Evolutionary conservation across 2,888 invertebrate species (phyloP), one percentile per base, ranked within the genome.

Genomic region (Nemotelus pantherinus): DNA sequence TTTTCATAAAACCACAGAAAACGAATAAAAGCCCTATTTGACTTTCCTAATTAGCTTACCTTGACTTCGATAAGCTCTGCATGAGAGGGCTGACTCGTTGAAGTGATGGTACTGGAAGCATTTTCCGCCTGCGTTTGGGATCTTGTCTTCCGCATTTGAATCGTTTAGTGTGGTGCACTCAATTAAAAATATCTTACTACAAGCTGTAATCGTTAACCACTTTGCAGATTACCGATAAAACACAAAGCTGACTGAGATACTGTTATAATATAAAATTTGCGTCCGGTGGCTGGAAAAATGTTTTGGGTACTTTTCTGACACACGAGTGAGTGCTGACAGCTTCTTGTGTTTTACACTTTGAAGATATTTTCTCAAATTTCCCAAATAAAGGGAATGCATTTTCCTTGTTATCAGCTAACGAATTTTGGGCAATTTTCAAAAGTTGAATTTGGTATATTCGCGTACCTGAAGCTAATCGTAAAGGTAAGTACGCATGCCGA

Each of bases 121-220:
- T 68, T 68, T 50, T 68, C 68, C 7, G 68, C 68, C 39, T 68
- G 68, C 3, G 68, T 68, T 68, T 68, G 68, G 5, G 68, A 68
- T 53, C 68, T 47, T 7, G 68, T 68, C 39, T 68, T 68, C 25
- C 68, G 48, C 68, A 68, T 68, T 47, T 39, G 39, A 7, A 41
- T 6, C 7, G 10, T 6, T 53, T 6, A 6, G 6, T 10, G 7
- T 53, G 53, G 53, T 10, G 7, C 7, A 53, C 7, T 53, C 53
- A 53, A 53, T 53, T 6, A 10, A 53, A 6, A 53, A 53, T 53
- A 6, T 53, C 10, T 6, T 53, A 7, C 10, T 6, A 10, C 53
- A 53, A 25, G 25, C 25, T 25, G 25, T 25, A 25, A 25, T 25
- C 25, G 53, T 53, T 10, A 53, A 53, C 10, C 53, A 53, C 6